phyloP scores from a whole-genome alignment of 1,140 invertebrate genomes.

The Lordiphosa mommai region DNA sequence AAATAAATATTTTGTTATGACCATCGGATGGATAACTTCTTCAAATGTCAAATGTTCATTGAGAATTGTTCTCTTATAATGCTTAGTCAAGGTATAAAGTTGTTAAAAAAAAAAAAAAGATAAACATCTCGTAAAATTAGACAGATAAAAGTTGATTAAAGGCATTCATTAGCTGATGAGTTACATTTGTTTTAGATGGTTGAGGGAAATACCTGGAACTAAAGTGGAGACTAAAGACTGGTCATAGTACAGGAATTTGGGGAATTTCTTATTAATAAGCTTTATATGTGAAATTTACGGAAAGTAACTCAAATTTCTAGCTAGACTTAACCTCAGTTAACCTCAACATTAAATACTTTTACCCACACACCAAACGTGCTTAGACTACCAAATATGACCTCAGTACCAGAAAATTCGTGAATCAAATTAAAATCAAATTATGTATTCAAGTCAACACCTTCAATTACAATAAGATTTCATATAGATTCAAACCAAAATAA shows the following conservation, averaged over 20 bases:
- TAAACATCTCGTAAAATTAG: background rate
- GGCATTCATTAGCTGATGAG: too few species aligned
- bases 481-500: constrained; percentile 31
- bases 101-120: background rate
- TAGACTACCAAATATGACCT: constrained; percentile 41
- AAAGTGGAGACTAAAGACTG: too few species aligned
- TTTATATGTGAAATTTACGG: too few species aligned
- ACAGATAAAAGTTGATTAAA: too few species aligned
- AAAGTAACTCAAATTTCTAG: too few species aligned
- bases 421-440: constrained; percentile 34
- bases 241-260: too few species aligned
- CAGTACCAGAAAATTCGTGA: constrained; percentile 20
- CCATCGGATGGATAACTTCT: background rate
- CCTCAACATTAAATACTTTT: constrained; percentile 31
- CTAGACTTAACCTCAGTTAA: constrained; percentile 42
- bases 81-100: constrained; percentile 21
- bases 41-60: constrained; percentile 51
- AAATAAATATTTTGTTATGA: constrained; percentile 10
- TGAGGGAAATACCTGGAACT: too few species aligned
- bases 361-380: constrained; percentile 39
- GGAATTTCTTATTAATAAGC: too few species aligned
- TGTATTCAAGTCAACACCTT: constrained; percentile 33
- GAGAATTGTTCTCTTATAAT: constrained; percentile 14
- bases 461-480: constrained; percentile 10
- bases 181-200: too few species aligned